phyloP scores from a whole-genome alignment of 2,888 invertebrate species.

The Drosophila helvetica region DNA sequence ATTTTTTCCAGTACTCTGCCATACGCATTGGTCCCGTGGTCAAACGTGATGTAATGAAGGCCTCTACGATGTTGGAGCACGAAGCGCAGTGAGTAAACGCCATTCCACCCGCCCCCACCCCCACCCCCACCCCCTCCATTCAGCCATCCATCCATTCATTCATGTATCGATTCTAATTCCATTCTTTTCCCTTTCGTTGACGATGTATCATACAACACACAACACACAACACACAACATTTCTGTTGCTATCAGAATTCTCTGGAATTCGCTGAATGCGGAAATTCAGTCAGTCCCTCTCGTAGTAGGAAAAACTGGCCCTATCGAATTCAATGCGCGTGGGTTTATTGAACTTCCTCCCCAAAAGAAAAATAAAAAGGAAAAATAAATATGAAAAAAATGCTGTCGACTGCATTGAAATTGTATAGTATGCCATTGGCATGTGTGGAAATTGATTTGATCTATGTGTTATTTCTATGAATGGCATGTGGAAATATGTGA shows the following conservation, averaged over 20 bases:
- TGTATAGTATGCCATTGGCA: slow-evolving; percentile 26
- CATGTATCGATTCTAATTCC: slow-evolving; percentile 10
- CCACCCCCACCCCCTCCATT: too few species aligned
- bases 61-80: slow-evolving; percentile 99
- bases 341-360: slow-evolving; percentile 51
- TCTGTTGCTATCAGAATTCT: slow-evolving; percentile 25
- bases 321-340: slow-evolving; percentile 41
- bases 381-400: slow-evolving; percentile 2
- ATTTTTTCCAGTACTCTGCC: slow-evolving; percentile 93
- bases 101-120: background rate
- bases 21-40: slow-evolving; percentile 99
- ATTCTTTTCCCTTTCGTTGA: slow-evolving; percentile 2
- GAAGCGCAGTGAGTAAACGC: slow-evolving; percentile 92
- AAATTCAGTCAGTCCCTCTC: slow-evolving; percentile 11
- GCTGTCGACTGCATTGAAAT: slow-evolving; percentile 32
- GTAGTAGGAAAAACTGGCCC: slow-evolving; percentile 22
- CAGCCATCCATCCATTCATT: background rate
- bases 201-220: slow-evolving; percentile 32
- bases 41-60: slow-evolving; percentile 99
- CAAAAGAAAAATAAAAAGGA: too few species aligned
- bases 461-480: slow-evolving; percentile 28
- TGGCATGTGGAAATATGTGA: slow-evolving; percentile 5
- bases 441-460: background rate
- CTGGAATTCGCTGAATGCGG: slow-evolving; percentile 42
- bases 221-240: background rate